Evolutionary conservation across 2,113 vertebrate species (phyloP).

Genomic region (Jacana jacana): DNA sequence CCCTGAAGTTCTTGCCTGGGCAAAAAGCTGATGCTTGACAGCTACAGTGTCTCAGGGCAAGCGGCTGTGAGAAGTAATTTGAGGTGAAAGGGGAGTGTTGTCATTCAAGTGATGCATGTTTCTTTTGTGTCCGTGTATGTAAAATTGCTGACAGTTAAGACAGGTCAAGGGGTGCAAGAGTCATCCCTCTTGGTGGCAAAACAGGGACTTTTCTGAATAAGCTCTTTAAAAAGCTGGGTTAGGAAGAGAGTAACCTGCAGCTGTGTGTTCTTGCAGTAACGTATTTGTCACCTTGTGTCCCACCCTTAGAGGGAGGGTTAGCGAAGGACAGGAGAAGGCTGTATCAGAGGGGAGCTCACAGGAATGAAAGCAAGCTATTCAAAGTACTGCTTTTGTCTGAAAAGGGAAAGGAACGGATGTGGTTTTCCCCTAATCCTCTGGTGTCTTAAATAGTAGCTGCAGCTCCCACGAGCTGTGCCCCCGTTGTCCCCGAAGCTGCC

Average conservation of each 20-base stretch:
- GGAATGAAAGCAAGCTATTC: not conserved
- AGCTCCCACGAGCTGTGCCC: conserved; percentile 39
- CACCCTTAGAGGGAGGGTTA: not conserved
- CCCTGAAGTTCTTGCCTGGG: not conserved
- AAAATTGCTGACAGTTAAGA: not conserved
- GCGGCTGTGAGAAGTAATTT: not conserved
- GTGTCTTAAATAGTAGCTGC: not conserved
- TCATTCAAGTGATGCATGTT: not conserved
- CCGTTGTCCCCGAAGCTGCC: not conserved
- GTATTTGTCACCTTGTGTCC: not conserved
- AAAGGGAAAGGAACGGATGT: not conserved
- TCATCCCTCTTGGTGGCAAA: not conserved
- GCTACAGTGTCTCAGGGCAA: not conserved
- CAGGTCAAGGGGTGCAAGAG: not conserved
- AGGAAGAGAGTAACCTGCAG: not conserved
- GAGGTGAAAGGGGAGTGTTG: not conserved
- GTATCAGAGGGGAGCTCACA: not conserved
- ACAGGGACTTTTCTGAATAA: not conserved
- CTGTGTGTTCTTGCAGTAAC: not conserved
- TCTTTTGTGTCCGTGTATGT: not conserved
- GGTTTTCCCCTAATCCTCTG: not conserved
- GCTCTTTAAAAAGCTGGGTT: not conserved
- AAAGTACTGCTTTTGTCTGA: conserved; percentile 42
- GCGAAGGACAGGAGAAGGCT: not conserved
- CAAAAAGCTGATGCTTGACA: not conserved